These are phyloP conservation scores for Alcis repandata DNA, from an alignment of 2,888 invertebrate genomes.

Conservation along the genomic window DNA sequence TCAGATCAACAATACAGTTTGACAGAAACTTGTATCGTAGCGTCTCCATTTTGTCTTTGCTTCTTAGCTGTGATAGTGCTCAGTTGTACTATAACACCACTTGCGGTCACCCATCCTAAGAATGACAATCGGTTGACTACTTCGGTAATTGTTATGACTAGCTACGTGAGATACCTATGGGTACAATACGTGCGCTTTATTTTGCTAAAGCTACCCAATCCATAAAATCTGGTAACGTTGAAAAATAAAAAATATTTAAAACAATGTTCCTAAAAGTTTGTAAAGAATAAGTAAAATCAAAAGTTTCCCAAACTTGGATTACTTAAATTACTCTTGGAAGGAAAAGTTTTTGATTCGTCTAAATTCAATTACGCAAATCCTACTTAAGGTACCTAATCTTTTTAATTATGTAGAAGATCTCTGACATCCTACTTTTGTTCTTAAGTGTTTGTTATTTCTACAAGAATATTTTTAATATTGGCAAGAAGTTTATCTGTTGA, in stretches of 20 bases:
- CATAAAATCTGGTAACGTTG: too few relatives aligned
- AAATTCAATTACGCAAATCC: conserved; percentile 42
- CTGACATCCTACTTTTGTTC: conserved; percentile 17
- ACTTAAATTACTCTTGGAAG: conserved; percentile 44
- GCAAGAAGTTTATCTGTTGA: neutral
- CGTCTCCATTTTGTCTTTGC: too few relatives aligned
- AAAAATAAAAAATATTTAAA: neutral
- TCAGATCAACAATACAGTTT: neutral
- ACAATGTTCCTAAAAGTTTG: conserved; percentile 42
- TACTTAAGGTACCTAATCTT: conserved; percentile 33
- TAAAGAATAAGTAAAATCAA: conserved; percentile 36
- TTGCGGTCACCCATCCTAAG: too few relatives aligned
- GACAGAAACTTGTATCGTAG: too few relatives aligned
- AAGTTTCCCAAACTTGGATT: conserved; percentile 43
- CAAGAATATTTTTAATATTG: neutral
- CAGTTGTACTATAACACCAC: too few relatives aligned
- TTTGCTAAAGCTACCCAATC: too few relatives aligned
- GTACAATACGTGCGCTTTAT: too few relatives aligned
- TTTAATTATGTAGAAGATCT: conserved; percentile 36
- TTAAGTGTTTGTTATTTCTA: conserved; percentile 11
- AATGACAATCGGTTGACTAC: too few relatives aligned
- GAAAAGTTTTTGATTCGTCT: conserved; percentile 45
- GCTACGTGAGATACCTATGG: too few relatives aligned
- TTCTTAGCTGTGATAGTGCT: too few relatives aligned
- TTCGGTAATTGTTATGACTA: too few relatives aligned